phyloP scores from a whole-genome alignment of 1,140 invertebrate species.

The Matsumurasca onukii region DNA sequence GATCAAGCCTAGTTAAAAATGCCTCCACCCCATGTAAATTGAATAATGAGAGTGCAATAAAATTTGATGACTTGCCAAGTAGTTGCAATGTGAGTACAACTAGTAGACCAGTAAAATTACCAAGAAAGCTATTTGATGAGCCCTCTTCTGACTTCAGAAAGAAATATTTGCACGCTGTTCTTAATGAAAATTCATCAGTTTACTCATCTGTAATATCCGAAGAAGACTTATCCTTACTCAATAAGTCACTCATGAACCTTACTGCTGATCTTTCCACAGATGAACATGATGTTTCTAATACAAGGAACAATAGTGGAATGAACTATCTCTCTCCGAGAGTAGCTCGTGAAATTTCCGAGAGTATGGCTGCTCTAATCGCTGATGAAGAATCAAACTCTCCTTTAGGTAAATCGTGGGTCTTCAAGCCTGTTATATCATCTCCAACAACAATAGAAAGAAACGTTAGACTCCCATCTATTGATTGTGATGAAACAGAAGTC shows the following conservation, averaged over 20 bases:
- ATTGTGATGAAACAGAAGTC: slow-evolving; percentile 21
- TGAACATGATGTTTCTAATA: not conserved
- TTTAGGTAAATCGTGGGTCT: slow-evolving; percentile 15
- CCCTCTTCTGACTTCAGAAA: too few relatives aligned
- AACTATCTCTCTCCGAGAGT: slow-evolving; percentile 8
- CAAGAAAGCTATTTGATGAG: not conserved
- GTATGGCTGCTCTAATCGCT: slow-evolving; percentile 40
- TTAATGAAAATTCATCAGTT: not conserved
- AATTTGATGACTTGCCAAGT: slow-evolving; percentile 40
- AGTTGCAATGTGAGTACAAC: slow-evolving; percentile 31
- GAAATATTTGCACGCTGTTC: too few relatives aligned
- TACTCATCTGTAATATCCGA: slow-evolving; percentile 24
- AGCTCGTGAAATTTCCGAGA: slow-evolving; percentile 41
- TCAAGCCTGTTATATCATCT: slow-evolving; percentile 37
- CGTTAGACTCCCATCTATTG: slow-evolving; percentile 25
- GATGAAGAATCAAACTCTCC: slow-evolving; percentile 41
- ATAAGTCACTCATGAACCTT: not conserved
- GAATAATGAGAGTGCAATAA: too few relatives aligned
- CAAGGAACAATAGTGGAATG: not conserved
- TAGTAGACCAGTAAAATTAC: slow-evolving; percentile 29
- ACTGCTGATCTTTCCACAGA: not conserved
- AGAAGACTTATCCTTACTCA: slow-evolving; percentile 18
- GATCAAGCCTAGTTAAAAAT: too few relatives aligned
- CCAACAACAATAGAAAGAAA: slow-evolving; percentile 26
- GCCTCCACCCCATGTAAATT: too few relatives aligned